Evolutionary conservation across 2,888 invertebrate genomes (phyloP).

Genomic region (Nycteola revayana): DNA sequence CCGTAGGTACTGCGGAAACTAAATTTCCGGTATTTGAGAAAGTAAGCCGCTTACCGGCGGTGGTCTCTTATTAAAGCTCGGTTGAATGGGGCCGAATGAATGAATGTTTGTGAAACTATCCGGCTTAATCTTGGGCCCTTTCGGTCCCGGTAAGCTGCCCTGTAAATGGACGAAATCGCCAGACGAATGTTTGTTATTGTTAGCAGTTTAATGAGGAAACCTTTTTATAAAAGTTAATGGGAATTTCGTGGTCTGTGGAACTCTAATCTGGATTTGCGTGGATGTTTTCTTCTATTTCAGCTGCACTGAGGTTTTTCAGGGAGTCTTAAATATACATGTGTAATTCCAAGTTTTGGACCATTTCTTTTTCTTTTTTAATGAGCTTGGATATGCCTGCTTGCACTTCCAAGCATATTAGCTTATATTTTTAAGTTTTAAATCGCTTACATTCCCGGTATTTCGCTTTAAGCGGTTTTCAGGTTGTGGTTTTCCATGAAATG

Average conservation of each 20-base stretch:
- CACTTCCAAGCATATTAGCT: too few species aligned
- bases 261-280: too few species aligned
- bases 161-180: slow-evolving; percentile 43
- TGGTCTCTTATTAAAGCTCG: slow-evolving; percentile 50
- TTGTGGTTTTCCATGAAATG: too few species aligned
- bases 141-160: slow-evolving; percentile 37
- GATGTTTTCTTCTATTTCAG: too few species aligned
- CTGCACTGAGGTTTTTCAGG: too few species aligned
- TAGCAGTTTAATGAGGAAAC: slow-evolving; percentile 38
- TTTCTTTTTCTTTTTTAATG: too few species aligned
- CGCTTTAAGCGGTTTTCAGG: too few species aligned
- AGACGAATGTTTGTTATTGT: slow-evolving; percentile 29
- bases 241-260: slow-evolving; percentile 21
- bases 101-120: slow-evolving; percentile 49
- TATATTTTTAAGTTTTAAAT: too few species aligned
- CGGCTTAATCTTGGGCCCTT: slow-evolving; percentile 40
- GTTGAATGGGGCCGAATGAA: slow-evolving; percentile 53
- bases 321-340: too few species aligned
- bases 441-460: too few species aligned
- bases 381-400: too few species aligned
- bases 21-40: slow-evolving; percentile 52
- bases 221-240: slow-evolving; percentile 39
- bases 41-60: slow-evolving; percentile 58
- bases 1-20: slow-evolving; percentile 36
- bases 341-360: too few species aligned